A percentile compares a stretch with the other conserved stretches of the same genome.
Evolutionary conservation across 2,797 vertebrate genomes (phyloP).

Genomic region (Mus spretus): DNA sequence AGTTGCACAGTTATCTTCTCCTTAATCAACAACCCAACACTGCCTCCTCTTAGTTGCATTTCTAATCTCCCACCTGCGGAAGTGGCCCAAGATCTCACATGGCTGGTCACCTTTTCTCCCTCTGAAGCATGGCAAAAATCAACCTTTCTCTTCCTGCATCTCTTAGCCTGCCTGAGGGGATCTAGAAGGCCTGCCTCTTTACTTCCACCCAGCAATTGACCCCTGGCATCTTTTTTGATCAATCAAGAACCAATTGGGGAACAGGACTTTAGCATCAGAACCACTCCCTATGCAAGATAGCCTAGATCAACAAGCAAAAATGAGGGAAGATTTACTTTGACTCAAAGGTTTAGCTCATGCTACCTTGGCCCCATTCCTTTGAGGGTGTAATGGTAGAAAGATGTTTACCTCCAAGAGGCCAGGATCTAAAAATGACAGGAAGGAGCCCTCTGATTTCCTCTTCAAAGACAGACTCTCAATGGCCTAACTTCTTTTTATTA

Average conservation of each 20-base stretch:
- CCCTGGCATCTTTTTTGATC: background rate
- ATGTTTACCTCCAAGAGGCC: background rate
- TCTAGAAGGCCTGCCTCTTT: background rate
- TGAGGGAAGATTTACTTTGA: background rate
- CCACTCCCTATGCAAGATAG: background rate
- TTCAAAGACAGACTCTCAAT: background rate
- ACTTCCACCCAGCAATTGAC: background rate
- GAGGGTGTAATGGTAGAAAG: background rate
- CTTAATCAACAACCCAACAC: background rate
- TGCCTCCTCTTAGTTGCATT: background rate
- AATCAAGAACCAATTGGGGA: background rate
- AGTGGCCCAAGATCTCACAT: background rate
- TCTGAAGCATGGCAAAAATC: background rate
- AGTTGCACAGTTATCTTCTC: background rate
- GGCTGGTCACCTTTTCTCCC: background rate
- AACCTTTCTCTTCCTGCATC: background rate
- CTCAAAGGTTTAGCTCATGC: background rate
- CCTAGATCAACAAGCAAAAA: background rate
- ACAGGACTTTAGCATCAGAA: background rate
- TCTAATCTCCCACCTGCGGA: background rate
- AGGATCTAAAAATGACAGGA: background rate
- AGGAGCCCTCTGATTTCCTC: background rate
- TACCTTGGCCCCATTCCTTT: background rate
- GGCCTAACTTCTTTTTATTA: background rate
- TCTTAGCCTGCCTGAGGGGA: background rate